Evolutionary conservation across 2,113 vertebrate genomes (phyloP), one percentile per base, ranked within the genome.

Genomic region (Oncorhynchus nerka): DNA sequence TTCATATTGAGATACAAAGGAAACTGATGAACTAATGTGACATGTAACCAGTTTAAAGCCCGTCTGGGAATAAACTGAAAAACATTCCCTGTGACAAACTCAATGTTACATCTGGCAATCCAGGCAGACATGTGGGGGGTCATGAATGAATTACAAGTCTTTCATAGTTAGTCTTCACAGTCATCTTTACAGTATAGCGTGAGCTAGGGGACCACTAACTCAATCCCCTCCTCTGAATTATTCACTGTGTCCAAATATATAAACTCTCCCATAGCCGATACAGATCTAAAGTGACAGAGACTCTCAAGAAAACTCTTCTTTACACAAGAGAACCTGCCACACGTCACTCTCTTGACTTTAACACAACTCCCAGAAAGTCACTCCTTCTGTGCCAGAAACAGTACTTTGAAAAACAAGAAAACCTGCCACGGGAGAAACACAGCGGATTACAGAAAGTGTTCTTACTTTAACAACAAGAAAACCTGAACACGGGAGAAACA

Each of bases 151-250:
- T 48, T 19, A 4, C 16, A 8, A 61, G 39, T 71, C 70, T 20
- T 71, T 68, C 39, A 51, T 30, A 39, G 65, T 76, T 69, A 20
- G 32, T 71, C 39, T 75, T 30, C n/a, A 16, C 24, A 5, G 8
- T 16, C 30, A 79, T 39, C 22, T 22, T 48, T 12, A 39, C 67
- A 68, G 71, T 13, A 55, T 55, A 68, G 77, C 59, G 59, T 32
- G 51, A 70, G 76, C 55, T 32, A 62, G 55, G 22, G 68, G 65
- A 73, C 68, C 26, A 72, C 70, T 20, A 19, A 73, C 26, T 76
- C 59, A 86, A 86, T 74, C 71, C 51, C 71, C 59, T 68, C 72
- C 75, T 28, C 71, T 89, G 78, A 86, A 82, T 86, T 75, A 83
- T 49, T 79, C 49, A 82, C 74, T 70, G 45, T 81, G 79, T 83